Base-by-base conservation (phyloP, 2,113 vertebrate species). In the Corydoras sp. region DNA sequence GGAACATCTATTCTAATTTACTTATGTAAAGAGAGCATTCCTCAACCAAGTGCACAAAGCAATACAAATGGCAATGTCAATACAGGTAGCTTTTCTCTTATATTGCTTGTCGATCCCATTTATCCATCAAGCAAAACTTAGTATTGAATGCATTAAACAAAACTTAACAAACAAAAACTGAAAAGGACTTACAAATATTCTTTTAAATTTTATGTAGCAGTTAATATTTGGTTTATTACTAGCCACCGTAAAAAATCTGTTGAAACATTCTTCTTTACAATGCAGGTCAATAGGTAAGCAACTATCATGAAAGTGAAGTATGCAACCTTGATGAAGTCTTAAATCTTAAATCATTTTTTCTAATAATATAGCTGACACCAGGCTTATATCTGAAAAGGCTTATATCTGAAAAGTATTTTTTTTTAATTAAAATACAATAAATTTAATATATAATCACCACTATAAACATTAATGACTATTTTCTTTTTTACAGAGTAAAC, bases 61-160 rank as follows among this genome's bases (percentile, higher is more conserved):
- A 79, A 73, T 84, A 85, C 81, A 67, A 81, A 87, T 85, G 81
- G 76, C 65, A 8, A 4, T 86, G 88, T 83, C 87, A 82, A 87
- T 86, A 86, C 82, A 85, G 79, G 65, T 62, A 65, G 72, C 81
- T 66, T 74, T 75, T 73, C 75, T 89, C 84, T 84, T 87, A 85
- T 86, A 88, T 85, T 79, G 77, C 80, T 81, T 72, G 79, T 84
- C 83, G 77, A 84, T 81, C 68, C 75, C 73, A 72, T 80, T 43
- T 83, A 87, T 89, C 83, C 80, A 83, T 86, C 79, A 74, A 61
- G 60, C 71, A 76, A 83, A 80, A 82, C 80, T 76, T 75, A 69
- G 72, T 84, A 90, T 88, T 80, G 85, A 89, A 87, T 72, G 82
- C 49, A 3, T 15, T 59, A 58, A 65, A 51, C 75, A 73, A 77